Evolutionary conservation across 2,888 invertebrate genomes (phyloP), one percentile per base, ranked within the genome.

Genomic region (Steinernema carpocapsae): DNA sequence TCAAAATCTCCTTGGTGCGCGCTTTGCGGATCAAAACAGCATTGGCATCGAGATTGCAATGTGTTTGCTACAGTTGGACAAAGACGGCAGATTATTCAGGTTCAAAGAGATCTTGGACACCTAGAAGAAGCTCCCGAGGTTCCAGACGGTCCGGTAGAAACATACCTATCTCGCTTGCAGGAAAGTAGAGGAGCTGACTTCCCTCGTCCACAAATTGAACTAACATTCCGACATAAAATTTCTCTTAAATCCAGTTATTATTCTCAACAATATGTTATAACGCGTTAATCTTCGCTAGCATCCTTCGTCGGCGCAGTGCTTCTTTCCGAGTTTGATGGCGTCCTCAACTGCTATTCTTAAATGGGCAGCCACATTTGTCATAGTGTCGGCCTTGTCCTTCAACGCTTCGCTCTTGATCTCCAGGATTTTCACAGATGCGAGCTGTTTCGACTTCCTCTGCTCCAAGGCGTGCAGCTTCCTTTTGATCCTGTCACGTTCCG

Each of bases 171-270:
- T 17, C 10, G 64, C 64, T 17, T 29, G 64, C 64, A 64, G 64
- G n/a, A 64, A 64, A 64, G 37, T 64, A 6, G 64, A 64, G 29
- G 64, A 64, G 29, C 32, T 64, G 10, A 64, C 17, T 32, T n/a
- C 64, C 29, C 64, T 64, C 37, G 64, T 32, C 4, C 64, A 64
- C 64, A 64, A 64, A 32, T 26, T 64, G 64, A 64, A 17, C 17
- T 64, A 64, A 56, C n/a, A n/a, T n/a, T n/a, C n/a, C n/a, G n/a
- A n/a, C n/a, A n/a, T n/a, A n/a, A 48, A 48, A 56, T 29, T 19
- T 29, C 17, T n/a, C 17, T 17, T 22, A 32, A 32, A 64, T 64
- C 17, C 64, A 64, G 7, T 32, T 29, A 32, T 64, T 14, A n/a
- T 19, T 48, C 19, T 4, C 17, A 32, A 19, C 51, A n/a, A 51